Base-by-base conservation (phyloP, 2,113 vertebrate genomes). In the Hemicordylus capensis region DNA sequence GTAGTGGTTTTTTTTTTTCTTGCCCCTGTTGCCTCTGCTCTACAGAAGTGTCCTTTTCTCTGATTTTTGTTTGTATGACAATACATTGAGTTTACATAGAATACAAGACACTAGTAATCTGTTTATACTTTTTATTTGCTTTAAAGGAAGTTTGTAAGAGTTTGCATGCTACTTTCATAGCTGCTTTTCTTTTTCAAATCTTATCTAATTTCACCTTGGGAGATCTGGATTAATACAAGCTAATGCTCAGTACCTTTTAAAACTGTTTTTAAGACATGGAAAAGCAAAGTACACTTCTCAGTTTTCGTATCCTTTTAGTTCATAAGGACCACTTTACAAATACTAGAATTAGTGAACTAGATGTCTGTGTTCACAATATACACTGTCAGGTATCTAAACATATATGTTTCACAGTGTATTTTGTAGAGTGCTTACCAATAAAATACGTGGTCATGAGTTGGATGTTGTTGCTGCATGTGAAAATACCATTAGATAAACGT, bases 1-100 rank as follows among this genome's bases (percentile, higher is more conserved):
- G 87, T 66, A 83, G 19, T 63, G 34, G 37, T 87, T 88, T 93
- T 86, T 92, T 86, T 87, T 90, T 83, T n/a, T n/a, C n/a, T n/a
- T n/a, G n/a, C n/a, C n/a, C 72, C 74, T 86, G 15, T n/a, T 4
- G 2, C 83, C 90, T 92, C 91, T 85, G 9, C 56, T 83, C 31
- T 34, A 48, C 81, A 26, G 59, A 66, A 0, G 42, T 78, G 37
- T 5, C 2, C 39, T 1, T 0, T 20, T 2, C 63, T 80, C 59
- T 46, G 39, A 28, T 56, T 37, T 42, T 69, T 20, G 6, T 39
- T 69, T 69, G 17, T 19, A 69, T 39, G n/a, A 56, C 31, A 76
- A 51, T n/a, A 63, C 26, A 63, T 6, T 56, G 19, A 63, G 26
- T 39, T 63, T 46, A n/a, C 58, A 31, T 46, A 19, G 26, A 44